Evolutionary conservation across 2,113 vertebrate species (phyloP).

Genomic region (Panthera uncia): DNA sequence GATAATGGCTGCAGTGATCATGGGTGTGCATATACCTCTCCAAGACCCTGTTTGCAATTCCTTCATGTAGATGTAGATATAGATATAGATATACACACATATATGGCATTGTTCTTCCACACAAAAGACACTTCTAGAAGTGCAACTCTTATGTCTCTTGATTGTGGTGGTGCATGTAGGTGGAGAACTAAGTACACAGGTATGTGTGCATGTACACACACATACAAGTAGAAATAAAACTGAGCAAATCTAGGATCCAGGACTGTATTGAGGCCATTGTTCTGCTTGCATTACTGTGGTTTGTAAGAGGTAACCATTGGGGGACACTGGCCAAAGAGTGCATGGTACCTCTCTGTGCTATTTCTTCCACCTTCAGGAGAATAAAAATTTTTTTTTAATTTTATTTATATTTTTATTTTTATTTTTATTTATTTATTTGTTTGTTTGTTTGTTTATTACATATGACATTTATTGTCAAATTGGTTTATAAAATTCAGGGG

Average conservation of each 20-base stretch:
- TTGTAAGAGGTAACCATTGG: not conserved
- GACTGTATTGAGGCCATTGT: rapidly evolving
- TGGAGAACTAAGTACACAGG: not conserved
- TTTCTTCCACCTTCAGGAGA: not conserved
- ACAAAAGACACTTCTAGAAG: not conserved
- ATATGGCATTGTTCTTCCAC: not conserved
- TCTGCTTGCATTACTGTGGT: not conserved
- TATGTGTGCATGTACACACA: not conserved
- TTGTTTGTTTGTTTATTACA: too few species aligned
- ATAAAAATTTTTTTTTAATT: not conserved
- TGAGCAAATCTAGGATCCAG: not conserved
- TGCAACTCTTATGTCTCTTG: not conserved
- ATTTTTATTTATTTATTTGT: too few species aligned
- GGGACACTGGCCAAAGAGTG: not conserved
- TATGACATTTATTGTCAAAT: too few species aligned
- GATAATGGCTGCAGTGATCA: not conserved
- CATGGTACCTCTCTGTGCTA: not conserved
- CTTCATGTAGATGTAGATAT: not conserved
- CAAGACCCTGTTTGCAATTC: not conserved
- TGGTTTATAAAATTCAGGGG: too few species aligned
- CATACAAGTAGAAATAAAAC: not conserved
- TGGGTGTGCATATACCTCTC: not conserved
- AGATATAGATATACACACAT: too few species aligned
- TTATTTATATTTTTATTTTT: too few species aligned
- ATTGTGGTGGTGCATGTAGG: not conserved